Percentiles rank a stretch among this genome's conserved stretches.
phyloP scores from a whole-genome alignment of 2,797 vertebrate species.

The Argya squamiceps region DNA sequence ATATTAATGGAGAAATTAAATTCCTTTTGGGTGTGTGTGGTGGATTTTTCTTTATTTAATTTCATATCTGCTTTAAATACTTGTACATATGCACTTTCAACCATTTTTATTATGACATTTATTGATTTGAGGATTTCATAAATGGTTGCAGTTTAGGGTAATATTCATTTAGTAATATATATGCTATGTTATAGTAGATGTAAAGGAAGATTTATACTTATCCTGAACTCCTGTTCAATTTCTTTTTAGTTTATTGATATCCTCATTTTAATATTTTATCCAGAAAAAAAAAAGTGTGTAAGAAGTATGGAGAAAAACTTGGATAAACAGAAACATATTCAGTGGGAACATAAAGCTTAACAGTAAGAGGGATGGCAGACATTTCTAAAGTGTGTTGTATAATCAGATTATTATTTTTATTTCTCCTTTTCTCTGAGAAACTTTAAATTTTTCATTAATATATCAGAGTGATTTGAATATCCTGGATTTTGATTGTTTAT shows the following conservation, averaged over 20 bases:
- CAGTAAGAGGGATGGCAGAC: background rate
- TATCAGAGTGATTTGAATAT: background rate
- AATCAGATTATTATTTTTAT: background rate
- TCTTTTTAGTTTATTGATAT: background rate
- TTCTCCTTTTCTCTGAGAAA: background rate
- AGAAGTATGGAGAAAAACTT: background rate
- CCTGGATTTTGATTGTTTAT: background rate
- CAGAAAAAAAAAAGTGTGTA: background rate
- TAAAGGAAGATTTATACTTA: background rate
- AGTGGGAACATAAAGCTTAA: background rate
- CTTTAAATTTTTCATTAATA: background rate
- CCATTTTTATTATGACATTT: background rate
- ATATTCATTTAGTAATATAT: background rate
- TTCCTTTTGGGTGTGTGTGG: background rate
- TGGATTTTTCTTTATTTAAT: background rate
- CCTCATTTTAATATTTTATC: background rate
- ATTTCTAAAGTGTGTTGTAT: background rate
- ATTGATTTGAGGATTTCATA: background rate
- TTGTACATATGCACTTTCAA: background rate
- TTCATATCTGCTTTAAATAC: background rate
- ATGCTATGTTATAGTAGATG: background rate
- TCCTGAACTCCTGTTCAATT: background rate
- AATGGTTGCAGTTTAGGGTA: background rate
- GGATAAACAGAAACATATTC: background rate
- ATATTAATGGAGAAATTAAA: no score